Evolutionary conservation across 2,113 vertebrate genomes (phyloP), one percentile per base, ranked within the genome.

Genomic region (Sula dactylatra): DNA sequence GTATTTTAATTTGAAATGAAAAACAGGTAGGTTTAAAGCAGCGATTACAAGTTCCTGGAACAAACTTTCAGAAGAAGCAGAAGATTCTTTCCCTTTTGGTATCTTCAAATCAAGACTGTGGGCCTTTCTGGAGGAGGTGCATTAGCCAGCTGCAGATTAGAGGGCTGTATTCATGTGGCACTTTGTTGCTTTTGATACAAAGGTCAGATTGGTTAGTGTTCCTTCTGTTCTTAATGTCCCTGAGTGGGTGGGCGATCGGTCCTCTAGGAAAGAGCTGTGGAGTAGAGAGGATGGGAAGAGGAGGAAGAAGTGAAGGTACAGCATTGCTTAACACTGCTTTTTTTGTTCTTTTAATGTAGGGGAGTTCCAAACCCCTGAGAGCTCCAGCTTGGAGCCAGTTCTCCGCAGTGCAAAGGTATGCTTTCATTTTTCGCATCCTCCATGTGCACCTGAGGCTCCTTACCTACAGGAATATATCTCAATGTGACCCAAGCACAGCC

Each of bases 1-100:
- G 45, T 73, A 54, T 94, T 96, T 96, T 94, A 88, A 96, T 95
- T 80, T 65, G 78, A 65, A 94, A 95, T 79, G 82, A 82, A 91
- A 90, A 66, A 8, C 52, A 32, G 78, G n/a, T n/a, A 36, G 82
- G 45, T 93, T 80, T 91, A 72, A 94, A 93, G 87, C 67, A 72
- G 56, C 4, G 3, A 73, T 95, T 94, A 52, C 21, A 32, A 94
- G 50, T 73, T 83, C n/a, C 59, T 91, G 89, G 73, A 83, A 87
- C 34, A 71, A 87, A 90, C 82, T 80, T 82, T 13, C 5, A 22
- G 71, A 50, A 54, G 32, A 66, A 69, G 58, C 3, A 1, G 49
- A 74, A 54, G 54, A n/a, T 87, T 61, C 79, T 88, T 36, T 61
- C 0, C 27, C 5, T 54, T 78, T 78, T 34, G 14, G 56, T 71